A percentile compares a stretch with the other conserved stretches of the same genome.
Conservation (phyloP, 2,888 invertebrate species). For the Macrophya annulata region DNA sequence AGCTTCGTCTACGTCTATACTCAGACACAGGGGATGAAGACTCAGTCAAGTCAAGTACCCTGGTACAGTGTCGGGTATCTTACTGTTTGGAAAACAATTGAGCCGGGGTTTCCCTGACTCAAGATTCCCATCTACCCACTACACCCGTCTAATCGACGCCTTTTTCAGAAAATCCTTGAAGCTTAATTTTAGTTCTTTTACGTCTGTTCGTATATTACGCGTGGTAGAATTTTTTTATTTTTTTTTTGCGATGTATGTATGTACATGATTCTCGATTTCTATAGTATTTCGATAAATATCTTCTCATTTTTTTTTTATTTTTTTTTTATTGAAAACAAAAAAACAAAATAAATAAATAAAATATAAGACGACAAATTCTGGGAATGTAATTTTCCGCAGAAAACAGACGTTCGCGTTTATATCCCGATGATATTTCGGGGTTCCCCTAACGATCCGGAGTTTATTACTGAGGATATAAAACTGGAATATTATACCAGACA, state of each 20-base stretch:
- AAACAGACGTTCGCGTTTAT: slow-evolving; percentile 24
- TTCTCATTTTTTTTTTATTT: too few species aligned
- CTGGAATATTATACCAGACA: not conserved
- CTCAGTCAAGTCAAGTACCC: slow-evolving; percentile 5
- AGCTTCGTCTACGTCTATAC: not conserved
- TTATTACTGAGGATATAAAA: slow-evolving; percentile 29
- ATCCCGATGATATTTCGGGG: not conserved
- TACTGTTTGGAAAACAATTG: slow-evolving; percentile 43
- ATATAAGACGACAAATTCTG: not conserved
- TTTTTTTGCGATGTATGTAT: not conserved
- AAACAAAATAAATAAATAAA: not conserved
- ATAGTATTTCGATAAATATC: not conserved
- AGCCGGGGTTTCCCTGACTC: not conserved
- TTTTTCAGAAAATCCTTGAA: not conserved
- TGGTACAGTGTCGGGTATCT: not conserved
- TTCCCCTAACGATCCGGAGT: slow-evolving; percentile 17
- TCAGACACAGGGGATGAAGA: not conserved
- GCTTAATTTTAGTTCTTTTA: not conserved
- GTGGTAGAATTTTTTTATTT: not conserved
- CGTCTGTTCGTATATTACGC: not conserved
- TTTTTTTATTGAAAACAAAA: not conserved
- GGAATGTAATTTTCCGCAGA: not conserved
- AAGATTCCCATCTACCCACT: not conserved
- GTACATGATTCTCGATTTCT: not conserved
- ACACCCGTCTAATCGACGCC: slow-evolving; percentile 38